Percentiles rank a stretch among this genome's conserved stretches.
Conservation (phyloP, 2,113 vertebrate genomes). For the Dinomys branickii region DNA sequence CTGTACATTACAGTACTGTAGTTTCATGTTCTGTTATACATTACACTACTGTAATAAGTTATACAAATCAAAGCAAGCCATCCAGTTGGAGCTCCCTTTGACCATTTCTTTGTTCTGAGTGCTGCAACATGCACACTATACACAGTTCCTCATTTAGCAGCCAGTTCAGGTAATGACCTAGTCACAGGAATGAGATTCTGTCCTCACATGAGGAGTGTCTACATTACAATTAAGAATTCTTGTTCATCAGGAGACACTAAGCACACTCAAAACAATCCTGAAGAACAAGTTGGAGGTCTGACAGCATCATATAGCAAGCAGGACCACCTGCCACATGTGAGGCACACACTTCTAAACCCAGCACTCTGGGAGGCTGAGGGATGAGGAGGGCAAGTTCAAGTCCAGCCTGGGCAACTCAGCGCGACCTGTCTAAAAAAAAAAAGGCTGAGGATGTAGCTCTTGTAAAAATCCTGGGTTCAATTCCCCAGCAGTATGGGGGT, state of each 20-base stretch:
- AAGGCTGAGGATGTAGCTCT: neutral
- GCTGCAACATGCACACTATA: neutral
- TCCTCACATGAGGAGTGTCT: too few relatives aligned
- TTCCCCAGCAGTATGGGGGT: neutral
- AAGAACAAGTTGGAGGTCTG: neutral
- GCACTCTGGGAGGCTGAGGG: neutral
- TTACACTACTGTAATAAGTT: neutral
- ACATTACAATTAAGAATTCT: neutral
- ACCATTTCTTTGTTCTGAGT: neutral
- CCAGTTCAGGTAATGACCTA: neutral
- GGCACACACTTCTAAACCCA: neutral
- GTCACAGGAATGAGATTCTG: neutral
- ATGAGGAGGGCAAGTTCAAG: neutral
- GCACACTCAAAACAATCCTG: neutral
- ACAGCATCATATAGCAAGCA: neutral
- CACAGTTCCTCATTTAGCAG: neutral
- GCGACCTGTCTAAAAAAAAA: neutral
- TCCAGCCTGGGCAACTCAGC: neutral
- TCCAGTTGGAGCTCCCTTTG: neutral
- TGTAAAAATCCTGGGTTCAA: neutral
- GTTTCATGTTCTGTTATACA: neutral
- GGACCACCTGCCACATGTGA: neutral
- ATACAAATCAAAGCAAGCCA: neutral
- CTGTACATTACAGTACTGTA: neutral
- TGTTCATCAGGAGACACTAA: neutral